Evolutionary conservation across 2,113 vertebrate genomes (phyloP).

Genomic region (Chloroceryle aenea): DNA sequence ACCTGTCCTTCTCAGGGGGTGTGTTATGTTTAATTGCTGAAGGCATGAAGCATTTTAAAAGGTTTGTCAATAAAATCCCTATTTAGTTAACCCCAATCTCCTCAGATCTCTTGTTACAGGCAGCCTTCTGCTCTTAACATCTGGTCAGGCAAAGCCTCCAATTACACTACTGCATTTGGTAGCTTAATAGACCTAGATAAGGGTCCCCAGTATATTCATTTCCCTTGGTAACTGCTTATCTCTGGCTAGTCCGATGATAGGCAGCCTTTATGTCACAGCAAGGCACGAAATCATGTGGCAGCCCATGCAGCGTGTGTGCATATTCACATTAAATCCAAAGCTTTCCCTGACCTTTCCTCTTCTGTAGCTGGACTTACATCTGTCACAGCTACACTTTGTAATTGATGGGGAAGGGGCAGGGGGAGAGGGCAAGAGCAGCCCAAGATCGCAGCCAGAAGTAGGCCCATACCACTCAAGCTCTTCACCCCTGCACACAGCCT

Average conservation of each 20-base stretch:
- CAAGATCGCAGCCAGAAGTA: accelerated
- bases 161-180: not conserved
- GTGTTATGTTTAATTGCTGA: constrained; percentile 22
- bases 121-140: constrained; percentile 62
- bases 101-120: constrained; percentile 36
- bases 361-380: not conserved
- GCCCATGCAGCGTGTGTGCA: not conserved
- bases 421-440: not conserved
- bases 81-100: constrained; percentile 60
- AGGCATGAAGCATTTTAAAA: constrained; percentile 45
- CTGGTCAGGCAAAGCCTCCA: constrained; percentile 58
- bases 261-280: not conserved
- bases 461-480: accelerated
- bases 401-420: not conserved
- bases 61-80: constrained; percentile 56
- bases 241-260: not conserved
- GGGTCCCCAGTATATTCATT: not conserved
- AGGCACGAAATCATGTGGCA: not conserved
- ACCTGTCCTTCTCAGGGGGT: not conserved
- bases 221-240: constrained; percentile 22
- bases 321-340: not conserved
- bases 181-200: constrained; percentile 35
- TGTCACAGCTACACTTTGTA: not conserved
- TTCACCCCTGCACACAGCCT: accelerated
- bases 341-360: not conserved